Evolutionary conservation across 1,140 invertebrate genomes (phyloP), one percentile per base, ranked within the genome.

Genomic region (Caenorhabditis inopinata): DNA sequence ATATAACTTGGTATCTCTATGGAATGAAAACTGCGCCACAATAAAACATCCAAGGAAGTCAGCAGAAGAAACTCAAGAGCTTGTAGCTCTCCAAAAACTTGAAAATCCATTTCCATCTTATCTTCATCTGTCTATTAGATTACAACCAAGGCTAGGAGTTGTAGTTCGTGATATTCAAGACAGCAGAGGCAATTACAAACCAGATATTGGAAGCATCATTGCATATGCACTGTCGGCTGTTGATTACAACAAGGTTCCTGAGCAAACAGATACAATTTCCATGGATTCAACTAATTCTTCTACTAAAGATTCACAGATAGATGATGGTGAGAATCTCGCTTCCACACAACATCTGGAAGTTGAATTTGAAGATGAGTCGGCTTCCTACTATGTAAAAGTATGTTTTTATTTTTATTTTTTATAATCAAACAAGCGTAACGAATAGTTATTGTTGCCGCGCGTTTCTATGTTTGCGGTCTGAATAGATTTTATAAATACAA

Each of bases 171-270:
- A 96, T 87, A 91, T 83, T 46, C 74, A 83, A 11, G 87, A 88
- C 74, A 29, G 49, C 5, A 85, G 88, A 48, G 84, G 84, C n/a
- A 82, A 74, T 68, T 51, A 78, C 23, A 84, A 76, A 21, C 87
- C 92, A 16, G 94, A 97, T 88, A 93, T 93, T 1, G 95, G 94
- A 82, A 96, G 95, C 0, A 93, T 96, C 58, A 94, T 96, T 78
- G 93, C 95, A 0, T 95, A 94, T 87, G 92, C 94, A 5, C 86
- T 96, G 0, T 89, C 86, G 4, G 87, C 86, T 16, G 38, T 75
- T 2, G 82, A 86, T 45, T 87, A 87, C 73, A 68, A 83, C n/a
- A 68, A 68, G n/a, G 12, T 68, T 21, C 58, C 58, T 6, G 58
- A 68, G 74, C 35, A 23, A 38, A 47, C 25, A 6, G 38, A 27